phyloP scores from a whole-genome alignment of 2,113 vertebrate species.

The Oceanodroma tethys region DNA sequence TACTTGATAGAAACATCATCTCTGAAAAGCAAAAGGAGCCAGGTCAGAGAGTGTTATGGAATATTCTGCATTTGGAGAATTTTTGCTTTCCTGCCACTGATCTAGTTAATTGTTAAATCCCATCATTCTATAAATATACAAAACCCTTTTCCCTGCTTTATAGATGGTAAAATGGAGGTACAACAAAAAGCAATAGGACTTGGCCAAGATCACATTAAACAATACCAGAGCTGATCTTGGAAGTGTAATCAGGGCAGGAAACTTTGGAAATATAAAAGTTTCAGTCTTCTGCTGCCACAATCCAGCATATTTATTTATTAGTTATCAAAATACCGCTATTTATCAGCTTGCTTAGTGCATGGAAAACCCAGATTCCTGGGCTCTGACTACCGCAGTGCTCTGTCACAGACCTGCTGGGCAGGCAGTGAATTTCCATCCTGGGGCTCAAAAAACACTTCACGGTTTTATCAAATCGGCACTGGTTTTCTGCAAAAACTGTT shows the following conservation, averaged over 20 bases:
- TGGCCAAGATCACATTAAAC: neutral
- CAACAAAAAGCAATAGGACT: neutral
- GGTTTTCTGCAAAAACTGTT: neutral
- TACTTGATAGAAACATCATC: neutral
- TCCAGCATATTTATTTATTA: neutral
- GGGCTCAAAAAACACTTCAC: neutral
- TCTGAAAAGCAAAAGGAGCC: conserved; percentile 29
- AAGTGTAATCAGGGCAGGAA: neutral
- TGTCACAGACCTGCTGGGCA: neutral
- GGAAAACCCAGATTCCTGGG: neutral
- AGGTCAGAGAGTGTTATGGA: neutral
- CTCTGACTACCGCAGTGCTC: neutral
- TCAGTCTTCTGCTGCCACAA: neutral
- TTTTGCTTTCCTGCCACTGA: neutral
- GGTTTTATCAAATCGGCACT: neutral
- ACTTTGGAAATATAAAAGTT: rapidly evolving
- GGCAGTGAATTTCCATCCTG: neutral
- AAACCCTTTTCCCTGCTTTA: neutral
- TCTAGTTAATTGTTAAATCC: neutral
- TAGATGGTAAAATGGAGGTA: neutral
- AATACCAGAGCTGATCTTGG: neutral
- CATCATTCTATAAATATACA: neutral
- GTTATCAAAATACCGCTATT: neutral
- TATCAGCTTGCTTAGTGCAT: neutral
- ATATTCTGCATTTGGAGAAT: neutral